Percentiles rank a stretch among this genome's conserved stretches.
These are phyloP conservation scores for Cyanistes caeruleus DNA, from an alignment of 2,113 vertebrate species.

Conservation along the genomic window DNA sequence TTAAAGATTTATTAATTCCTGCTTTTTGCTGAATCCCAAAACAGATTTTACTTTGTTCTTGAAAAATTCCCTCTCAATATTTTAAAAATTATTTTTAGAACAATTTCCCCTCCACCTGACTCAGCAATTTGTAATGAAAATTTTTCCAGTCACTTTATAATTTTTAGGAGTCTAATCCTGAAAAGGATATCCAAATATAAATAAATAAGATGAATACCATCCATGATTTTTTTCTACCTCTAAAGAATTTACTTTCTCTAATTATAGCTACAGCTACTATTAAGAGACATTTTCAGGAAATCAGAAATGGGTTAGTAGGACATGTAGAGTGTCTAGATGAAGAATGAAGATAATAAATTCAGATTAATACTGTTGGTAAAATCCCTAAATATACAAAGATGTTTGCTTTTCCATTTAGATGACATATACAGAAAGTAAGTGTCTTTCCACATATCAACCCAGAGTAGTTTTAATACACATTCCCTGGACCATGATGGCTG, in stretches of 20 bases:
- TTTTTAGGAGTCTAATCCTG: background rate
- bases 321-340: background rate
- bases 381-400: background rate
- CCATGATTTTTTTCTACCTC: background rate
- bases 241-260: background rate
- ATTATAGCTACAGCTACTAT: background rate
- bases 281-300: background rate
- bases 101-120: background rate
- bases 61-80: background rate
- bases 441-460: background rate
- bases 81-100: background rate
- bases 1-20: background rate
- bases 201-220: background rate
- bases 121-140: background rate
- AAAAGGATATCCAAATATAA: background rate
- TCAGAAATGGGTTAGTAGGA: background rate
- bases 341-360: background rate
- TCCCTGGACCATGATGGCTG: background rate
- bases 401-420: background rate
- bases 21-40: background rate
- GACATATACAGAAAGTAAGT: accelerated
- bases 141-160: background rate
- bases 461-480: background rate
- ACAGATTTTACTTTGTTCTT: background rate
- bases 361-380: background rate